These are phyloP conservation scores for Gymnarchus niloticus DNA, from an alignment of 2,113 vertebrate genomes.

Conservation along the genomic window DNA sequence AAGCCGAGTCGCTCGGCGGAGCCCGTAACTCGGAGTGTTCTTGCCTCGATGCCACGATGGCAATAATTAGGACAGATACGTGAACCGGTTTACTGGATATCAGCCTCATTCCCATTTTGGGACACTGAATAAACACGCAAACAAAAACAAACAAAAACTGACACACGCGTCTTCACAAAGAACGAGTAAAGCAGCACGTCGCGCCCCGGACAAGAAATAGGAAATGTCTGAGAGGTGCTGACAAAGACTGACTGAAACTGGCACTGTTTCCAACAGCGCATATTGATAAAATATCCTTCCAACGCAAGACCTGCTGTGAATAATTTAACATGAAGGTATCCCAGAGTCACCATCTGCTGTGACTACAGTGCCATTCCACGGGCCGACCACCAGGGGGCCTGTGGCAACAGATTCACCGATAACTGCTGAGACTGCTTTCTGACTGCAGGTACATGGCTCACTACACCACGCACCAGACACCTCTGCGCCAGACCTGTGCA, in stretches of 20 bases:
- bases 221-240: background rate
- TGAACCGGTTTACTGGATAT: conserved; percentile 5
- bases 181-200: background rate
- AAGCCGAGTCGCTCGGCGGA: background rate
- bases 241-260: background rate
- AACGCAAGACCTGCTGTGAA: background rate
- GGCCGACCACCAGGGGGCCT: background rate
- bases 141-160: conserved; percentile 35
- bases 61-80: conserved; percentile 1
- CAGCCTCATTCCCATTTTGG: background rate
- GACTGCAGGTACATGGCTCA: background rate
- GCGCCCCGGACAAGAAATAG: background rate
- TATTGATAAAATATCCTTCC: background rate
- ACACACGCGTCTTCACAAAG: conserved; percentile 18
- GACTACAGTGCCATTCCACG: background rate
- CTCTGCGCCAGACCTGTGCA: too few relatives aligned
- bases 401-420: background rate
- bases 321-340: conserved; percentile 14
- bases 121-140: conserved; percentile 25
- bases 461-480: background rate
- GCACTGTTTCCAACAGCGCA: background rate
- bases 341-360: background rate
- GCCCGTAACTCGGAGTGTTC: background rate
- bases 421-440: background rate
- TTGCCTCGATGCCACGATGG: background rate